These are phyloP conservation scores for Dynastes maya DNA, from an alignment of 2,888 invertebrate species.

Conservation along the genomic window DNA sequence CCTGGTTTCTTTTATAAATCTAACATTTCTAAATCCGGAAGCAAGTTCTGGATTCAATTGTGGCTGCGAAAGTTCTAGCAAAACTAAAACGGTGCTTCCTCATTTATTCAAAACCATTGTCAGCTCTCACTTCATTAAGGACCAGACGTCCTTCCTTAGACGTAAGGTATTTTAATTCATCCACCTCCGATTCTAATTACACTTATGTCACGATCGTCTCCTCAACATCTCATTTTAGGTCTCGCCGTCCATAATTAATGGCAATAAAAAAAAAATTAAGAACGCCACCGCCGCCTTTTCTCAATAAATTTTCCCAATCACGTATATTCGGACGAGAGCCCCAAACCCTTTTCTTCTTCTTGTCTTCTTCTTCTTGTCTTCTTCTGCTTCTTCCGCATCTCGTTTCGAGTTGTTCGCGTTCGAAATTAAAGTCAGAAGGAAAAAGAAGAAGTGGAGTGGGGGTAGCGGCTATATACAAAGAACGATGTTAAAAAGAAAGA, in stretches of 20 bases:
- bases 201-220: conserved; percentile 46
- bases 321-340: conserved; percentile 38
- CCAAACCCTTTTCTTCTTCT: conserved; percentile 16
- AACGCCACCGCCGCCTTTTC: background rate
- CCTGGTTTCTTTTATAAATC: too few species aligned
- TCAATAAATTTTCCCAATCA: conserved; percentile 44
- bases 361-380: background rate
- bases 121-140: too few species aligned
- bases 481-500: conserved; percentile 1
- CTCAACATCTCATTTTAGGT: conserved; percentile 5
- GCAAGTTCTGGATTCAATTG: too few species aligned
- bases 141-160: too few species aligned
- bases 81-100: too few species aligned
- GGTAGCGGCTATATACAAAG: conserved; percentile 1
- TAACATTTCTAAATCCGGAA: too few species aligned
- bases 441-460: background rate
- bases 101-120: too few species aligned
- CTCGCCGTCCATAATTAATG: conserved; percentile 46
- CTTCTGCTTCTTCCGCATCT: background rate
- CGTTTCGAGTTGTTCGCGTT: conserved; percentile 19
- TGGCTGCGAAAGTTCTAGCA: too few species aligned
- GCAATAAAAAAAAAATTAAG: conserved; percentile 43
- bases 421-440: conserved; percentile 39
- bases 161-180: conserved; percentile 46
- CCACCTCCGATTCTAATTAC: conserved; percentile 44